A percentile compares a stretch with the other conserved stretches of the same genome.
Evolutionary conservation across 2,113 vertebrate genomes (phyloP).

Genomic region (Dicentrarchus labrax): DNA sequence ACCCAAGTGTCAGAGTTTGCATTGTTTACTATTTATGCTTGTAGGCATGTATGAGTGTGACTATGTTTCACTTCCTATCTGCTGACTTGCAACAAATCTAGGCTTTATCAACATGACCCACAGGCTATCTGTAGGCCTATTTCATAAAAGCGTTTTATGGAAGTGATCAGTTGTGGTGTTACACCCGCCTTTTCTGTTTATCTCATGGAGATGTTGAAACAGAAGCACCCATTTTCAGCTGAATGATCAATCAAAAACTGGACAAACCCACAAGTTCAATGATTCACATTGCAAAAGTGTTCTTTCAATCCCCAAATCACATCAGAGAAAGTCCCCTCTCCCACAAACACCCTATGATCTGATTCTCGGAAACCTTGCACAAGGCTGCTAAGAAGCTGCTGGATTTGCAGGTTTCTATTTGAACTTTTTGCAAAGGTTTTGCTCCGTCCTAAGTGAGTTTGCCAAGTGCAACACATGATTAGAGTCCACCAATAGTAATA

Average conservation of each 20-base stretch:
- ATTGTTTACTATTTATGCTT: neutral
- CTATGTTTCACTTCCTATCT: slow-evolving; percentile 27
- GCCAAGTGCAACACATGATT: slow-evolving; percentile 74
- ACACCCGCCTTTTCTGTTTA: slow-evolving; percentile 13
- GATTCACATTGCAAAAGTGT: slow-evolving; percentile 60
- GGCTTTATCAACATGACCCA: slow-evolving; percentile 57
- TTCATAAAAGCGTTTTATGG: slow-evolving; percentile 45
- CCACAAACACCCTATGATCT: slow-evolving; percentile 43
- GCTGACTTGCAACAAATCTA: slow-evolving; percentile 50
- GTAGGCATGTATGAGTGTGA: neutral
- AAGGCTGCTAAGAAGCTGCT: slow-evolving; percentile 71
- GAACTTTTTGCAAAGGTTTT: slow-evolving; percentile 65
- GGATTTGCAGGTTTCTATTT: slow-evolving; percentile 77
- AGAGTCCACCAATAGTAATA: slow-evolving; percentile 57
- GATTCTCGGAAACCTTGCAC: slow-evolving; percentile 68
- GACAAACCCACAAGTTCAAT: slow-evolving; percentile 56
- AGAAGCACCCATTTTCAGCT: slow-evolving; percentile 21
- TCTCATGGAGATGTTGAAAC: slow-evolving; percentile 50
- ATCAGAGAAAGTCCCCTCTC: slow-evolving; percentile 35
- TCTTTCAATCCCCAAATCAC: slow-evolving; percentile 35
- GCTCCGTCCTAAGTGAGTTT: slow-evolving; percentile 60
- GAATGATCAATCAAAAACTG: slow-evolving; percentile 52
- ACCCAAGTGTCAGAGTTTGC: neutral
- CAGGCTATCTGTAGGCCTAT: slow-evolving; percentile 13
- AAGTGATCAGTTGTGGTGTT: slow-evolving; percentile 41